Evolutionary conservation across 1,140 invertebrate genomes (phyloP).

Genomic region (Proales similis): DNA sequence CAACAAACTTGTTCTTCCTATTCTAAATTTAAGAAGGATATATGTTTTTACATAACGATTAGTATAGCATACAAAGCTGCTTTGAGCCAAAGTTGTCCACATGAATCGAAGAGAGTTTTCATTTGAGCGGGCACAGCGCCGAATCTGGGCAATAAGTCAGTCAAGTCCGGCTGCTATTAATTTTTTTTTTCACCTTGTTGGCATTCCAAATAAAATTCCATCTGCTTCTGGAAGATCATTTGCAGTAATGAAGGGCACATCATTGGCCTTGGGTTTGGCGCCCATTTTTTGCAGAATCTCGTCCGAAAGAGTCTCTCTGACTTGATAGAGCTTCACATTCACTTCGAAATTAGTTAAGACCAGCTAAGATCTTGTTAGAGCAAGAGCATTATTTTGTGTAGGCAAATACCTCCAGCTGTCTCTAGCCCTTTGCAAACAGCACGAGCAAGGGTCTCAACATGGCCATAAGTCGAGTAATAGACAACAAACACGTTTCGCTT

Average conservation of each 20-base stretch:
- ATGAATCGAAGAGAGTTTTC: conserved; percentile 30
- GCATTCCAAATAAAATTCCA: conserved; percentile 31
- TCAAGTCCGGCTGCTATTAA: no score
- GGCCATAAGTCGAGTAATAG: conserved; percentile 37
- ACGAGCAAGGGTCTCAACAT: conserved; percentile 27
- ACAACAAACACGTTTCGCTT: conserved; percentile 26
- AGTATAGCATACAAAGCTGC: conserved; percentile 11
- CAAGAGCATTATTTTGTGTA: no score
- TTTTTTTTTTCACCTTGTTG: no score
- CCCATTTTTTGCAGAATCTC: conserved; percentile 30
- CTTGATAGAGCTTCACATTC: conserved; percentile 29
- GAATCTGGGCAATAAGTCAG: no score
- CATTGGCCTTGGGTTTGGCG: conserved; percentile 4
- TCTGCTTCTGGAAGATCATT: conserved; percentile 29
- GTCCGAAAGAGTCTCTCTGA: conserved; percentile 11
- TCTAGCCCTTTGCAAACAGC: not conserved
- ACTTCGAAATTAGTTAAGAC: no score
- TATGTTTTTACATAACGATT: not conserved
- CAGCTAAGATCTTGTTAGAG: no score
- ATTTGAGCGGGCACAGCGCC: conserved; percentile 31
- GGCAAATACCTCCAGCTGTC: not conserved
- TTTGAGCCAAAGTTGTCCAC: conserved; percentile 23
- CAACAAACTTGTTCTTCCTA: conserved; percentile 27
- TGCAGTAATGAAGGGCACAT: conserved; percentile 25
- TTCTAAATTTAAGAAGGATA: not conserved